Conservation (phyloP, 2,888 invertebrate genomes). For the Polymixis flavicincta region DNA sequence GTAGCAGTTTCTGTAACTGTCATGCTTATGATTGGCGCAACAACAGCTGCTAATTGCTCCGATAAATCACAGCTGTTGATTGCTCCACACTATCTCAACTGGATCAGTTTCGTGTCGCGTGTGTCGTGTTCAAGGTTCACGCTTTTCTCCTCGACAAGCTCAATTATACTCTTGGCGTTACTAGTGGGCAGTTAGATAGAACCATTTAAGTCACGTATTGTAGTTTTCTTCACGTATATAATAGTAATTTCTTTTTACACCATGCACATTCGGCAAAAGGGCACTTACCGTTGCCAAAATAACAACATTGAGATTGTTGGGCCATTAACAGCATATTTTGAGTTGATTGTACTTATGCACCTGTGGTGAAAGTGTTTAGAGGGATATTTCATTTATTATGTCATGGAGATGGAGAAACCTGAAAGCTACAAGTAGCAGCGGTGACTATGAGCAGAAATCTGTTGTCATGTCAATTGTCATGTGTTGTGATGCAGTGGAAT, state of each 20-base stretch:
- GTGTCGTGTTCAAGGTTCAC: constrained; percentile 50
- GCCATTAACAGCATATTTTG: not conserved
- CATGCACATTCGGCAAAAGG: constrained; percentile 8
- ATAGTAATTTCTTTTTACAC: constrained; percentile 9
- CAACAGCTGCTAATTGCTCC: constrained; percentile 38
- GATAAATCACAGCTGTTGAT: constrained; percentile 30
- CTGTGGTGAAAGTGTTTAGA: not conserved
- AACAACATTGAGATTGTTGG: not conserved
- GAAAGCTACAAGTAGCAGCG: not conserved
- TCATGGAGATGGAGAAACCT: not conserved
- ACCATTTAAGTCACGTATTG: not conserved
- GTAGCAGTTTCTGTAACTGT: constrained; percentile 53
- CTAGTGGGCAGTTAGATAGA: constrained; percentile 25
- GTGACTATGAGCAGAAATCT: not conserved
- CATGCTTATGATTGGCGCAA: constrained; percentile 41
- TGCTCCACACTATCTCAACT: constrained; percentile 25
- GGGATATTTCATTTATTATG: not conserved
- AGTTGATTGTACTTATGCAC: not conserved
- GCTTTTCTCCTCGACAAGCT: constrained; percentile 46
- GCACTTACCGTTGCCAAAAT: not conserved
- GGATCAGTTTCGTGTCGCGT: constrained; percentile 28
- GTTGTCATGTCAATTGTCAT: not conserved
- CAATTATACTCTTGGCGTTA: constrained; percentile 39
- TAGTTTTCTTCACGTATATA: constrained; percentile 12
- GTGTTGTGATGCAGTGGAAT: constrained; percentile 10